A percentile compares a stretch with the other conserved stretches of the same genome.
Evolutionary conservation across 2,797 vertebrate genomes (phyloP).

Genomic region (Nyctalus aviator): DNA sequence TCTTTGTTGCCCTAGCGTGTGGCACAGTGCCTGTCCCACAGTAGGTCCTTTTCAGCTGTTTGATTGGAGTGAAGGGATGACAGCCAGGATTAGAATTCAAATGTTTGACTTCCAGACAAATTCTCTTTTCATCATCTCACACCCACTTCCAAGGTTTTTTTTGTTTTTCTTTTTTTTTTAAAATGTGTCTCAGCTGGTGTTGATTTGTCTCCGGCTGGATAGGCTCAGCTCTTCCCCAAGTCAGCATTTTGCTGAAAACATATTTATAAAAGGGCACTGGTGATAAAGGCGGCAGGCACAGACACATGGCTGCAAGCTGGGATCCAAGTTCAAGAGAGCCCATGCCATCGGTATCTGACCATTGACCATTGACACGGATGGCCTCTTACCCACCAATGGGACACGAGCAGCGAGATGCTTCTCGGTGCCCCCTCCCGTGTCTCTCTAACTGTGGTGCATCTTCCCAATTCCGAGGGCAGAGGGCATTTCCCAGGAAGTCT

Average conservation of each 20-base stretch:
- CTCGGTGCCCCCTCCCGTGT: background rate
- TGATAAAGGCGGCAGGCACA: conserved; percentile 57
- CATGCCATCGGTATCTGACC: background rate
- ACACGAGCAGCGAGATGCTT: background rate
- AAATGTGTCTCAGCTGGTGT: conserved; percentile 59
- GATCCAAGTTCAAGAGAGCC: background rate
- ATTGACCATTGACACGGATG: background rate
- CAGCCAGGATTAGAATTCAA: conserved; percentile 27
- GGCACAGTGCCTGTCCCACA: background rate
- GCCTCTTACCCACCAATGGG: background rate
- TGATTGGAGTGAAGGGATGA: background rate
- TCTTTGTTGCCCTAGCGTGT: background rate
- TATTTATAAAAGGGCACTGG: conserved; percentile 59
- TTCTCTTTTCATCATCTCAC: conserved; percentile 56
- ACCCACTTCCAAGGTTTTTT: conserved; percentile 58
- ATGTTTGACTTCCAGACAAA: conserved; percentile 51
- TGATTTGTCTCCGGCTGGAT: conserved; percentile 50
- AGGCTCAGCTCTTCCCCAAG: conserved; percentile 57
- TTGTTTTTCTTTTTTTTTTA: too few relatives aligned
- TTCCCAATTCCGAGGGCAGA: background rate
- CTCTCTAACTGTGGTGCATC: conserved; percentile 18
- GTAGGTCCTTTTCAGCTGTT: background rate
- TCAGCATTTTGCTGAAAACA: conserved; percentile 57
- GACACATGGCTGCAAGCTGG: conserved; percentile 72
- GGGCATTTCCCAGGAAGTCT: background rate